Conservation (phyloP, 1,140 invertebrate species). For the Neodiprion lecontei region DNA sequence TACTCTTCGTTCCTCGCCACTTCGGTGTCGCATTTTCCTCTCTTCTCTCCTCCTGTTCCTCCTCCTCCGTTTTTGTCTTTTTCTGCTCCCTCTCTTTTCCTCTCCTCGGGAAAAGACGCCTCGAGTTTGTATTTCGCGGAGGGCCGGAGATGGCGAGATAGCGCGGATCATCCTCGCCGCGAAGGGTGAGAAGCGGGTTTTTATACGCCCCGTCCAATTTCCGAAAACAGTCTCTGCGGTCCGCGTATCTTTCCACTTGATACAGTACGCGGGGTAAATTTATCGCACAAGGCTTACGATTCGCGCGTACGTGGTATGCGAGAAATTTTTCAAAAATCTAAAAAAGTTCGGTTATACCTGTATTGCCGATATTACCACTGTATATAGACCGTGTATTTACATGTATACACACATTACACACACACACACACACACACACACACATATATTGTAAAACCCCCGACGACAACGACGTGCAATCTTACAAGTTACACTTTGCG, state of each 20-base stretch:
- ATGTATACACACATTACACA: too few relatives aligned
- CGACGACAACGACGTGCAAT: not conserved
- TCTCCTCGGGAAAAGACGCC: constrained; percentile 25
- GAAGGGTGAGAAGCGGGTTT: constrained; percentile 36
- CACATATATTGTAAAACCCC: too few relatives aligned
- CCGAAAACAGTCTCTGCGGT: constrained; percentile 39
- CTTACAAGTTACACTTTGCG: not conserved
- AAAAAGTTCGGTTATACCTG: too few relatives aligned
- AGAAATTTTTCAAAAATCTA: too few relatives aligned
- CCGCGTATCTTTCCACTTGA: too few relatives aligned
- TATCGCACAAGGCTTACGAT: too few relatives aligned
- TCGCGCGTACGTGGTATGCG: too few relatives aligned
- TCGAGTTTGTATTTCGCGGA: constrained; percentile 31
- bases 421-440: too few relatives aligned
- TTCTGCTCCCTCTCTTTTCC: constrained; percentile 15
- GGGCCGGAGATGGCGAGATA: constrained; percentile 31
- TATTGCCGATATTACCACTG: too few relatives aligned
- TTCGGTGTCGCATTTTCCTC: constrained; percentile 5
- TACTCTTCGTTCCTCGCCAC: not conserved
- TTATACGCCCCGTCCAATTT: constrained; percentile 48
- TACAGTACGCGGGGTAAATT: too few relatives aligned
- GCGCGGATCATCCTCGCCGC: not conserved
- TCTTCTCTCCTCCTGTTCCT: not conserved
- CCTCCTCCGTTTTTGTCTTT: not conserved
- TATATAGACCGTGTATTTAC: too few relatives aligned